These are phyloP conservation scores for Nymphalis c-album DNA, from an alignment of 2,888 invertebrate genomes.

Conservation along the genomic window DNA sequence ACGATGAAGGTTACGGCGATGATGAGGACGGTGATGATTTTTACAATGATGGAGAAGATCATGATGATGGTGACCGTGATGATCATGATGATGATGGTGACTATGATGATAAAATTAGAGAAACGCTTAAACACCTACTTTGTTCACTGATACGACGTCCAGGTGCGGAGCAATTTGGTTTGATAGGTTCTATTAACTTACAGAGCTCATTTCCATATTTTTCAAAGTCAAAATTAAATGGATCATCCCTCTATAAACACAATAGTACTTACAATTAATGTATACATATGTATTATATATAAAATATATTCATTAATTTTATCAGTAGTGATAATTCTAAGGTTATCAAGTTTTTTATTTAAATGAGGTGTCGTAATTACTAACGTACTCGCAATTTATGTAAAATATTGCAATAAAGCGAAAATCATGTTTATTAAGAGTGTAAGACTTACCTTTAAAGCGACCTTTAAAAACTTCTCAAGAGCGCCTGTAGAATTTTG, in stretches of 20 bases:
- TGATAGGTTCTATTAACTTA: conserved; percentile 36
- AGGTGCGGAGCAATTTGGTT: conserved; percentile 48
- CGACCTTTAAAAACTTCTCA: conserved; percentile 30
- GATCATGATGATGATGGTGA: no score
- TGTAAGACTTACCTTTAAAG: conserved; percentile 24
- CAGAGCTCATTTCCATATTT: conserved; percentile 45
- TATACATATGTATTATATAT: no score
- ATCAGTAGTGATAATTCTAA: no score
- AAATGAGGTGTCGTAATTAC: not conserved
- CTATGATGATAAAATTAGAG: no score
- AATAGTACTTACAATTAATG: not conserved
- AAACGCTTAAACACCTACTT: conserved; percentile 21
- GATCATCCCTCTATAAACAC: conserved; percentile 32
- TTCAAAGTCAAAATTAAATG: conserved; percentile 24
- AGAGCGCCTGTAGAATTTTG: conserved; percentile 13
- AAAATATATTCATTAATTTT: no score
- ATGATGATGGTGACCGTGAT: no score
- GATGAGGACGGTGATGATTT: no score
- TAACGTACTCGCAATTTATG: no score
- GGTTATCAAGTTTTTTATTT: no score
- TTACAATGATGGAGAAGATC: no score
- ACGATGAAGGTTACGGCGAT: no score
- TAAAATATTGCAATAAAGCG: no score
- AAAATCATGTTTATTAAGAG: not conserved
- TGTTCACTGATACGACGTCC: conserved; percentile 36